Base-by-base conservation (phyloP, 2,113 vertebrate genomes). In the Dendrocopos noguchii region DNA sequence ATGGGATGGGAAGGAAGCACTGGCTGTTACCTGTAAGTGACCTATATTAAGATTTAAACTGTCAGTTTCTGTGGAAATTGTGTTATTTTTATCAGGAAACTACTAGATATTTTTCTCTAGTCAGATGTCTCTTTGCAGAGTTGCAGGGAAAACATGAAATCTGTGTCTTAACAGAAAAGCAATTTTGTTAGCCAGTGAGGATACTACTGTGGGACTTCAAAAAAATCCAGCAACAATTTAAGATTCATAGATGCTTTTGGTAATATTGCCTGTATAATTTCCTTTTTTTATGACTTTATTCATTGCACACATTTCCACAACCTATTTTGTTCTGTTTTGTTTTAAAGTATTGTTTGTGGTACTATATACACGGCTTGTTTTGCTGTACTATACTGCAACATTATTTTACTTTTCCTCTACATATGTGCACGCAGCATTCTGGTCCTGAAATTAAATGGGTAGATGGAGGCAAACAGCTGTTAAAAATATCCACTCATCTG, bases 391-490 rank as follows among this genome's bases (percentile, higher is more conserved):
- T 64, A 28, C 53, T 46, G 9, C 75, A 74, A 15, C 17, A 11
- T 78, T 68, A 24, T 80, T 86, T 95, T 80, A 67, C 25, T 66
- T 90, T 82, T 82, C 46, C 21, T 96, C 17, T 33, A 9, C 36
- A 2, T 75, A 4, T 95, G 9, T 95, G 29, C 4, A 2, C 96
- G 79, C 97, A 99, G 99, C 99, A 99, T 97, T 98, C 98, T 42
- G 97, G 98, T 84, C 98, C 99, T 91, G 99, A 99, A 97, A 97
- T 99, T 93, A 99, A 99, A 95, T 99, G 99, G 99, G 99, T 99
- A 46, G 99, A 99, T 93, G 99, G 99, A 97, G 99, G 98, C 63
- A 99, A 99, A 90, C 98, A 98, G 12, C 95, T 99, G 47, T 97
- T 99, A 71, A 99, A 98, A 95, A 97, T 99, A 95, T 98, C 98